A percentile compares a stretch with the other conserved stretches of the same genome.
These are phyloP conservation scores for Sebastes dallii DNA, from an alignment of 2,797 vertebrate species.

Conservation along the genomic window DNA sequence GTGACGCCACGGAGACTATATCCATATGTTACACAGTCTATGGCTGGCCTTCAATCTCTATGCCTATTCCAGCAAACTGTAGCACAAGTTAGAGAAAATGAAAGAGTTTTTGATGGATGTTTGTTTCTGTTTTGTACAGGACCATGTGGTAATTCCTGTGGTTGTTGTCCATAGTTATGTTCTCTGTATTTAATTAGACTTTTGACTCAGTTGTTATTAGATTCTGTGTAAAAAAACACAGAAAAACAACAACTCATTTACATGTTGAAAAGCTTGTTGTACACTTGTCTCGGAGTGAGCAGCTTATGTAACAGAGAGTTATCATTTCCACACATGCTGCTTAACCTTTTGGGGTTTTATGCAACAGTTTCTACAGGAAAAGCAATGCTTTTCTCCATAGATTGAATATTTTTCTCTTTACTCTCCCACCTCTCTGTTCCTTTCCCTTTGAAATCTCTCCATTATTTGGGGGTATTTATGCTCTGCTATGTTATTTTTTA, in stretches of 20 bases:
- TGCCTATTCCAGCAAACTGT: not conserved
- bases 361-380: not conserved
- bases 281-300: not conserved
- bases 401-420: not conserved
- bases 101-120: not conserved
- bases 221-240: not conserved
- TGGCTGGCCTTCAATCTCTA: not conserved
- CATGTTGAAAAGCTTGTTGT: not conserved
- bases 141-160: not conserved
- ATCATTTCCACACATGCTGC: not conserved
- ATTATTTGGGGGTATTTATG: not conserved
- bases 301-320: not conserved
- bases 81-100: not conserved
- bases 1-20: not conserved
- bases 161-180: not conserved
- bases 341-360: not conserved
- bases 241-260: too few species aligned
- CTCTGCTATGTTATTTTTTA: not conserved
- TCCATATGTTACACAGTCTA: not conserved
- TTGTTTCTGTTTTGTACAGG: not conserved
- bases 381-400: not conserved
- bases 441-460: not conserved
- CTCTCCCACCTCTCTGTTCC: too few species aligned
- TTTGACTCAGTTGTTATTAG: not conserved
- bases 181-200: not conserved